Evolutionary conservation across 1,140 invertebrate species (phyloP).

Genomic region (Drosophila pallidifrons): DNA sequence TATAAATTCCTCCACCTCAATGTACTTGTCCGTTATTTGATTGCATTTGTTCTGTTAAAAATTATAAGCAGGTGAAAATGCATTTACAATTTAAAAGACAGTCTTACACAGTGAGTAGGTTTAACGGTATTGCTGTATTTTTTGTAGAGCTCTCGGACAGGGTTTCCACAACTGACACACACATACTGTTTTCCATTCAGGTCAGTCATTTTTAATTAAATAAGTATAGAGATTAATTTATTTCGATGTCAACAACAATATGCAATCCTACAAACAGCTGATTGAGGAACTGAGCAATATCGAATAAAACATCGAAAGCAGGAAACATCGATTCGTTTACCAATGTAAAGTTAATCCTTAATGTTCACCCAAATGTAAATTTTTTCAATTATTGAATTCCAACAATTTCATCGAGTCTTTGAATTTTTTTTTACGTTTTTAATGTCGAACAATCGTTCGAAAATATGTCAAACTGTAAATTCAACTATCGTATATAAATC

Average conservation of each 20-base stretch:
- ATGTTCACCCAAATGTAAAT: background rate
- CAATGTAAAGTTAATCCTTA: too few relatives aligned
- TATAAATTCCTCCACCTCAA: slow-evolving; percentile 94
- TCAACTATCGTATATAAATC: slow-evolving; percentile 35
- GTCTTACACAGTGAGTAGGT: slow-evolving; percentile 90
- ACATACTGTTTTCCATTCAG: slow-evolving; percentile 76
- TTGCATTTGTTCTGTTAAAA: slow-evolving; percentile 89
- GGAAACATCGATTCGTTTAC: background rate
- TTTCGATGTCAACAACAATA: slow-evolving; percentile 6
- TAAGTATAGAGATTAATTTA: background rate
- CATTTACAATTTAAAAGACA: background rate
- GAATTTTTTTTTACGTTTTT: slow-evolving; percentile 10
- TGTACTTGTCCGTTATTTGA: slow-evolving; percentile 93
- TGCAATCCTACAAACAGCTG: slow-evolving; percentile 31
- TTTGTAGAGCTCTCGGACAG: slow-evolving; percentile 87
- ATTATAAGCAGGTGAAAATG: background rate
- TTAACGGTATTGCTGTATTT: slow-evolving; percentile 89
- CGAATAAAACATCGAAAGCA: slow-evolving; percentile 20
- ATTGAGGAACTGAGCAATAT: background rate
- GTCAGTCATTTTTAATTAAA: slow-evolving; percentile 29
- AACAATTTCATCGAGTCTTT: too few relatives aligned
- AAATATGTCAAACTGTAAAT: slow-evolving; percentile 36
- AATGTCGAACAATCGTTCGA: slow-evolving; percentile 37
- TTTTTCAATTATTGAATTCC: background rate
- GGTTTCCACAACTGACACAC: slow-evolving; percentile 89